Evolutionary conservation across 2,888 invertebrate genomes (phyloP).

Genomic region (Meteorus colon): DNA sequence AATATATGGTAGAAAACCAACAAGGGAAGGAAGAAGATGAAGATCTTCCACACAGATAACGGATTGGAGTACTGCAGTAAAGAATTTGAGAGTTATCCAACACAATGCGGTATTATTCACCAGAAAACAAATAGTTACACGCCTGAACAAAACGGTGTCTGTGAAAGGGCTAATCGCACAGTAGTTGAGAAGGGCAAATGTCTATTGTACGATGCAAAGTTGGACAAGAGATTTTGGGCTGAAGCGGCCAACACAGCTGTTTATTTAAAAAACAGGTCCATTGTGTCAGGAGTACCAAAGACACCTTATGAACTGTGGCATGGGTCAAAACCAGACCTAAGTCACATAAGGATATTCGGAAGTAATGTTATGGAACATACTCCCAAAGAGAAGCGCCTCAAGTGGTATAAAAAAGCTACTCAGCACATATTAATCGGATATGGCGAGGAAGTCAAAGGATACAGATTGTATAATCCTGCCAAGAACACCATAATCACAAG

Average conservation of each 20-base stretch:
- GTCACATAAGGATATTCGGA: slow-evolving; percentile 46
- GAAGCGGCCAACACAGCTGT: slow-evolving; percentile 55
- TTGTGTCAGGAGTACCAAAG: slow-evolving; percentile 50
- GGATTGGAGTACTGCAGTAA: slow-evolving; percentile 51
- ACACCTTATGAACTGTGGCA: slow-evolving; percentile 44
- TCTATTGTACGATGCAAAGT: slow-evolving; percentile 60
- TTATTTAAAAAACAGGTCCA: slow-evolving; percentile 57
- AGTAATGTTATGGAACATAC: slow-evolving; percentile 33
- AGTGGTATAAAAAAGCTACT: slow-evolving; percentile 6
- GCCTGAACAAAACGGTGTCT: slow-evolving; percentile 59
- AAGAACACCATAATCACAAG: slow-evolving; percentile 12
- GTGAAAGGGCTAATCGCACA: slow-evolving; percentile 57
- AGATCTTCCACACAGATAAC: slow-evolving; percentile 56
- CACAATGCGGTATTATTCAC: slow-evolving; percentile 35
- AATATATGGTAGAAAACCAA: slow-evolving; percentile 55
- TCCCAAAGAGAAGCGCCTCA: slow-evolving; percentile 24
- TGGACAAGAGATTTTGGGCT: slow-evolving; percentile 65
- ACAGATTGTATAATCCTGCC: slow-evolving; percentile 1
- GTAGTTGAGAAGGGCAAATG: slow-evolving; percentile 67
- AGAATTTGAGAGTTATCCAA: slow-evolving; percentile 27
- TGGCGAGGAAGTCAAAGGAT: slow-evolving; percentile 4
- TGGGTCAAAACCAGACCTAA: slow-evolving; percentile 36
- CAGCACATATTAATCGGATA: slow-evolving; percentile 26
- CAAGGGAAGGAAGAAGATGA: slow-evolving; percentile 52
- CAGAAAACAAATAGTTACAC: slow-evolving; percentile 54